These are phyloP conservation scores for Tenthredo amoena DNA, from an alignment of 2,888 invertebrate species.

Conservation along the genomic window DNA sequence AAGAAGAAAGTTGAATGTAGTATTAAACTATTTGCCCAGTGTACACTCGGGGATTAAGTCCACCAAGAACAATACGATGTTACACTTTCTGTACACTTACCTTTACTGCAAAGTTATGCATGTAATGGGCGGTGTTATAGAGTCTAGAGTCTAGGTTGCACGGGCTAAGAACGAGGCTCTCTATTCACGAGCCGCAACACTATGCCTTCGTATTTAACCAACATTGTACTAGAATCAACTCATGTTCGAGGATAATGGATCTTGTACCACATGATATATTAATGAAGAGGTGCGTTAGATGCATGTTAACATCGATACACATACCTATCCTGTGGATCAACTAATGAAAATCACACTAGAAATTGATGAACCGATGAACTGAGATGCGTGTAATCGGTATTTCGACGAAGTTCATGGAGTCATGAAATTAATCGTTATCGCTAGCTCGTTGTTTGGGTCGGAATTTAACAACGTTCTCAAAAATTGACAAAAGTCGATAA, in stretches of 20 bases:
- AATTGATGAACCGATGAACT: not conserved
- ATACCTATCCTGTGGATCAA: not conserved
- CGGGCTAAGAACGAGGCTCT: slow-evolving; percentile 33
- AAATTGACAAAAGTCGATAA: not conserved
- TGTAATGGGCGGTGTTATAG: slow-evolving; percentile 14
- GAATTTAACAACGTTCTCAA: not conserved
- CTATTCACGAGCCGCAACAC: not conserved
- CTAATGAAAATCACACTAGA: not conserved
- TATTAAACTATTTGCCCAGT: slow-evolving; percentile 1
- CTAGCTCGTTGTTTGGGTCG: not conserved
- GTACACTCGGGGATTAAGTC: not conserved
- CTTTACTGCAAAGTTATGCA: slow-evolving; percentile 28
- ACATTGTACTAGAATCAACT: slow-evolving; percentile 10
- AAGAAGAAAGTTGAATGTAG: not conserved
- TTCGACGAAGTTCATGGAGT: not conserved
- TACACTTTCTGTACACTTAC: not conserved
- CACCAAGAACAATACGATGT: slow-evolving; percentile 24
- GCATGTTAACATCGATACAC: not conserved
- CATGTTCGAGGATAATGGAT: not conserved
- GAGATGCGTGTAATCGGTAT: not conserved
- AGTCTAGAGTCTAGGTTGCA: slow-evolving; percentile 5
- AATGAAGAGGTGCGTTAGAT: not conserved
- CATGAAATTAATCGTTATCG: not conserved
- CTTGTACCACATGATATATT: not conserved
- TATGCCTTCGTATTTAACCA: not conserved